Base-by-base conservation (phyloP, 2,888 invertebrate genomes). In the Toxonevra muliebris region DNA sequence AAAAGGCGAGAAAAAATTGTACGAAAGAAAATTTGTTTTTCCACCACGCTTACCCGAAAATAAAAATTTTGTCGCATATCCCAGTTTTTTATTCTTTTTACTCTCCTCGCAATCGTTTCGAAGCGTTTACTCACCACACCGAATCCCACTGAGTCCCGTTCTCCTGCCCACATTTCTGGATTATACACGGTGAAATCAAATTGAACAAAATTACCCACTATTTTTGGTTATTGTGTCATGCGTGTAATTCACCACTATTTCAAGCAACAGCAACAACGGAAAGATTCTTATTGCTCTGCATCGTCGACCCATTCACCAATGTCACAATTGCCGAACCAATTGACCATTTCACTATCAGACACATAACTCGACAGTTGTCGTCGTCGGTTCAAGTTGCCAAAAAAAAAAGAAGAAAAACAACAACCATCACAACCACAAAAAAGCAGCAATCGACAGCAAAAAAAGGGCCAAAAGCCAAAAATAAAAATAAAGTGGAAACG, bases 1-100 rank as follows among this genome's bases (percentile, higher is more conserved):
- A 62, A 61, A 59, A 65, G 12, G 54, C 40, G 17, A 59, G 43
- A 13, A 48, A 48, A 15, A 30, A 30, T 30, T 30, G 30, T 30
- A 30, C 7, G 30, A 30, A 30, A 30, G 30, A 7, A 30, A 30
- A 30, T 30, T 30, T 4, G 30, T 30, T 30, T 30, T 30, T 30
- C 30, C 40, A 10, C 7, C 40, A n/a, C 58, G 42, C 11, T 15
- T 15, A 45, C 7, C 17, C 19, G 12, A 17, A 15, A 43, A 45
- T n/a, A 48, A 58, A 62, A 63, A 40, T 63, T 60, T 61, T 59
- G 61, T 55, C 60, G 68, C 60, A 68, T 64, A 68, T 64, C 60
- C 60, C 64, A 60, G 60, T 61, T 54, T 52, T 54, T 10, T n/a
- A n/a, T 40, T 53, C 15, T 20, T 19, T 17, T 12, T 19, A 52